Percentiles rank a stretch among this genome's conserved stretches.
These are phyloP conservation scores for Chionis minor DNA, from an alignment of 2,113 vertebrate species.

Conservation along the genomic window DNA sequence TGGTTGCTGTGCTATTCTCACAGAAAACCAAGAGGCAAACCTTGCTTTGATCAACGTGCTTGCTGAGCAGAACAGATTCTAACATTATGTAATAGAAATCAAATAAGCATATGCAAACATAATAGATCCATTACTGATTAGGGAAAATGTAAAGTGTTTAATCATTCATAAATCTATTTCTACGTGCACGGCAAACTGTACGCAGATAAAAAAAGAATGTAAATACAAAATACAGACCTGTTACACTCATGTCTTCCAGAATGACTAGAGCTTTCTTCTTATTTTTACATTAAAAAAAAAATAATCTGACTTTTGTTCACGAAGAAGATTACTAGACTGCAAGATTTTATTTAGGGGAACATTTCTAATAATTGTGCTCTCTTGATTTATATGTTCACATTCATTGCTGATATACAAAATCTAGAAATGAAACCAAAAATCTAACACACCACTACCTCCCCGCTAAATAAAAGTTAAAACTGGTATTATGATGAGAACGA, in stretches of 20 bases:
- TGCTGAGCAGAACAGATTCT: slow-evolving; percentile 7
- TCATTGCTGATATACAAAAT: neutral
- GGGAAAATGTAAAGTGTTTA: slow-evolving; percentile 9
- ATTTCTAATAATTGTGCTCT: neutral
- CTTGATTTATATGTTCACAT: neutral
- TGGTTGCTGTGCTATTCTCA: neutral
- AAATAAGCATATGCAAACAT: slow-evolving; percentile 33
- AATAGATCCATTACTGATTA: slow-evolving; percentile 31
- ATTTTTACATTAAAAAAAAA: neutral
- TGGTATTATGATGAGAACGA: neutral
- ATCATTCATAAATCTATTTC: slow-evolving; percentile 35
- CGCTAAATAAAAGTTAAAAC: neutral
- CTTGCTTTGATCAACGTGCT: slow-evolving; percentile 18
- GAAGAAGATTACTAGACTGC: neutral
- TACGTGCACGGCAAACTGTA: neutral
- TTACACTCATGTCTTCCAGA: neutral
- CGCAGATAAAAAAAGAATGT: neutral
- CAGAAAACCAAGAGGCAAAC: slow-evolving; percentile 8
- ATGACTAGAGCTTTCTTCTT: neutral
- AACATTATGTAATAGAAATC: slow-evolving; percentile 21
- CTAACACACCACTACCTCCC: neutral
- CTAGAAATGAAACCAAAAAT: neutral
- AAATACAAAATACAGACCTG: neutral
- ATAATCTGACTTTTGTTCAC: neutral
- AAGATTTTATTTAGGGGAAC: neutral